Evolutionary conservation across 2,113 vertebrate species (phyloP).

Genomic region (Ellobius talpinus): DNA sequence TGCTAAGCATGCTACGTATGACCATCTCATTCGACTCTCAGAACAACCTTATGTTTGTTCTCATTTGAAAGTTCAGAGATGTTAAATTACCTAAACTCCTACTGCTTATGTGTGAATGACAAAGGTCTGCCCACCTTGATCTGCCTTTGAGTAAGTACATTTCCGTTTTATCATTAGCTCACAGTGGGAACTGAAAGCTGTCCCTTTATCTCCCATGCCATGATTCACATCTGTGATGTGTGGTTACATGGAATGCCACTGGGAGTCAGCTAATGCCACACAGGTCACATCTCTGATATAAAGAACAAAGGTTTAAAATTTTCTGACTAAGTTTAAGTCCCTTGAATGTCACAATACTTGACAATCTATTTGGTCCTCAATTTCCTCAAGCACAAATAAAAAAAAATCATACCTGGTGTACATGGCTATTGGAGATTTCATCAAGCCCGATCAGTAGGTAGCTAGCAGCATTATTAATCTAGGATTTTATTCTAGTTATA

Average conservation of each 20-base stretch:
- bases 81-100: background rate
- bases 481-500: background rate
- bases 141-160: background rate
- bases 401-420: background rate
- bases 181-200: fast-evolving
- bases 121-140: fast-evolving
- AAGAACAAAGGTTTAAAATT: background rate
- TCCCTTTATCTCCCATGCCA: background rate
- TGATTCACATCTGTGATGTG: fast-evolving
- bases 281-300: background rate
- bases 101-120: fast-evolving
- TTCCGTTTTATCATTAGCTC: background rate
- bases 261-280: background rate
- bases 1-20: fast-evolving
- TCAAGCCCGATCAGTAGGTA: background rate
- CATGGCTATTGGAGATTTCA: background rate
- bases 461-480: background rate
- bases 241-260: fast-evolving
- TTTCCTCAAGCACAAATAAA: background rate
- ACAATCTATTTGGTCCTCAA: background rate
- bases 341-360: background rate
- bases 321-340: background rate
- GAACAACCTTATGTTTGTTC: background rate
- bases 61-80: background rate
- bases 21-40: background rate